These are phyloP conservation scores for Tauraco erythrolophus DNA, from an alignment of 2,113 vertebrate genomes.

Conservation along the genomic window DNA sequence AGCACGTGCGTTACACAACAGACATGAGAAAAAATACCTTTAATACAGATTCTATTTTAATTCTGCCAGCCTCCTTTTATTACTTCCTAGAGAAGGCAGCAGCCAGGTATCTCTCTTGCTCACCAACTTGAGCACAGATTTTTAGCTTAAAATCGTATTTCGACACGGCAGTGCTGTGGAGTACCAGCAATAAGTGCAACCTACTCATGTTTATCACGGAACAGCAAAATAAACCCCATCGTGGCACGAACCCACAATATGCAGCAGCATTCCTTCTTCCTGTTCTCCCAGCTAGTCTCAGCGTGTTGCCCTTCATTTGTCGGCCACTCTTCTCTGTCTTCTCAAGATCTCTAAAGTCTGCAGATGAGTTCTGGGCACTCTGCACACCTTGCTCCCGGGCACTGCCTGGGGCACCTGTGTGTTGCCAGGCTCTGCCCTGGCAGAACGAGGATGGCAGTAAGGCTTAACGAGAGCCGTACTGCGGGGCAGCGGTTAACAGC, in stretches of 20 bases:
- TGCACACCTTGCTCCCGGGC: neutral
- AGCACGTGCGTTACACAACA: neutral
- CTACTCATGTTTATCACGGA: neutral
- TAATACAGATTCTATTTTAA: neutral
- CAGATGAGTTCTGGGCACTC: neutral
- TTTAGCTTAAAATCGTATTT: neutral
- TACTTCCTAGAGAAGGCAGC: neutral
- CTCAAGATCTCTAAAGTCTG: neutral
- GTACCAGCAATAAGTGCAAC: neutral
- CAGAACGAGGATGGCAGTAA: rapidly evolving
- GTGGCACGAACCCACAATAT: rapidly evolving
- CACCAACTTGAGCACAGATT: neutral
- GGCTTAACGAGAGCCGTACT: rapidly evolving
- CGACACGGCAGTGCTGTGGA: neutral
- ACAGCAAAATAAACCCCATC: neutral
- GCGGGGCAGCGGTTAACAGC: neutral
- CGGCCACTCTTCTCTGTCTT: neutral
- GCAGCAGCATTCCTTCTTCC: neutral
- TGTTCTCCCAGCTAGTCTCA: neutral
- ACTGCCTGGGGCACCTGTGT: rapidly evolving
- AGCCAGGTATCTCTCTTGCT: neutral
- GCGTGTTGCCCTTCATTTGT: neutral
- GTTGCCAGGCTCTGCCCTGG: neutral
- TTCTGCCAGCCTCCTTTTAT: neutral
- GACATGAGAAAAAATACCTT: neutral